Evolutionary conservation across 2,888 invertebrate species (phyloP), one percentile per base, ranked within the genome.

Genomic region (Tinea semifulvella): DNA sequence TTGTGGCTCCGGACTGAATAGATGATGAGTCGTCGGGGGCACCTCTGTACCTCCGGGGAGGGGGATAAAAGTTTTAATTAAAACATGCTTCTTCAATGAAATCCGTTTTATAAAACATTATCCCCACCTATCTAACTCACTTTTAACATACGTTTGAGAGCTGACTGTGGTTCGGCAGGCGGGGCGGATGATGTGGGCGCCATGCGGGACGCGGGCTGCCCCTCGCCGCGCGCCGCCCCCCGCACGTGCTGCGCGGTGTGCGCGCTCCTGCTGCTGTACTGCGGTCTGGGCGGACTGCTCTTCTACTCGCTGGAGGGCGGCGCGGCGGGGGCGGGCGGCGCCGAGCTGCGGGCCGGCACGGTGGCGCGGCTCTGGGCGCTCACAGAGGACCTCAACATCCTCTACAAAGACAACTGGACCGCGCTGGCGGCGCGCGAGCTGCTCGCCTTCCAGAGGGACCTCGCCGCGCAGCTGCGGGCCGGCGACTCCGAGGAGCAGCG

Each of bases 371-470:
- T 93, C 47, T 93, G 93, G 93, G 89, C 90, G 48, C 91, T 93
- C 52, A 93, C 95, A 0, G 90, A 91, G 65, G 90, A 92, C 61
- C 79, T 94, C 45, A 96, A 96, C 65, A 92, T 96, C 54, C 79
- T 96, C 46, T 93, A 94, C 65, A 90, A 92, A 59, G 91, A 92
- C 57, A 96, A 96, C 68, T 96, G 96, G 95, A 95, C 94, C 11
- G 84, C 88, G 52, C 68, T 92, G 50, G 94, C 94, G 0, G 91
- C 93, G n/a, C 87, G 89, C 52, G 92, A 93, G 68, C 91, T 97
- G 53, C 84, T 91, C 66, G 87, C 90, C 58, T 94, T 94, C 63
- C 92, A 95, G 73, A 88, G 89, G 55, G 80, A 83, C 43, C 56
- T 86, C 46, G 72, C 85, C 47, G 72, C 79, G 52, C 79, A 82